Evolutionary conservation across 2,113 vertebrate species (phyloP).

Genomic region (Melanerpes aurifrons): DNA sequence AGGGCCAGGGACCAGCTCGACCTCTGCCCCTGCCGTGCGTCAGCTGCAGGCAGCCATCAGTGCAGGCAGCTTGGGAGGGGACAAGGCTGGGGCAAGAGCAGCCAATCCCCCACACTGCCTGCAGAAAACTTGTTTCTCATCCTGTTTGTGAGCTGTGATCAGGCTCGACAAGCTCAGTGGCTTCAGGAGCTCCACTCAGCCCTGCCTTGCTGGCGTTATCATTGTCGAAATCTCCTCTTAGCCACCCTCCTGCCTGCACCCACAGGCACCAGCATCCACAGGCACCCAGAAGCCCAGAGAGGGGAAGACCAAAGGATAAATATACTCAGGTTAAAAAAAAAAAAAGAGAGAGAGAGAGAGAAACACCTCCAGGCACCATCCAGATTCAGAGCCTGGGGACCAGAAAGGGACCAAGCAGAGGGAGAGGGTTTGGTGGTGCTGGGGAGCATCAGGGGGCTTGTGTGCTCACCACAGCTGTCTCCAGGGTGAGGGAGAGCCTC

Average conservation of each 20-base stretch:
- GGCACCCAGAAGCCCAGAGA: not conserved
- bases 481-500: not conserved
- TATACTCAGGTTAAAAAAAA: not conserved
- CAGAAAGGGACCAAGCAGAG: not conserved
- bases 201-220: not conserved
- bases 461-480: rapidly evolving
- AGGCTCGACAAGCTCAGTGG: not conserved
- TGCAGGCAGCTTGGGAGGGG: not conserved
- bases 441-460: not conserved
- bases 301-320: not conserved
- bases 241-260: not conserved
- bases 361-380: not conserved
- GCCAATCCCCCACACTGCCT: rapidly evolving
- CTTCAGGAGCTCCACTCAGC: not conserved
- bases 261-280: rapidly evolving
- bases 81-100: not conserved
- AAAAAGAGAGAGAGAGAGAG: no score
- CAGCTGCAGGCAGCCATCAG: not conserved
- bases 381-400: not conserved
- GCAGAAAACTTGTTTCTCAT: not conserved
- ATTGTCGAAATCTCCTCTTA: not conserved
- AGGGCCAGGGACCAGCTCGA: rapidly evolving
- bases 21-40: not conserved
- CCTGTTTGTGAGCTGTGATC: not conserved
- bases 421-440: not conserved